Percentiles rank a stretch among this genome's conserved stretches.
Evolutionary conservation across 2,797 vertebrate species (phyloP).

Genomic region (Scarus forsteni): DNA sequence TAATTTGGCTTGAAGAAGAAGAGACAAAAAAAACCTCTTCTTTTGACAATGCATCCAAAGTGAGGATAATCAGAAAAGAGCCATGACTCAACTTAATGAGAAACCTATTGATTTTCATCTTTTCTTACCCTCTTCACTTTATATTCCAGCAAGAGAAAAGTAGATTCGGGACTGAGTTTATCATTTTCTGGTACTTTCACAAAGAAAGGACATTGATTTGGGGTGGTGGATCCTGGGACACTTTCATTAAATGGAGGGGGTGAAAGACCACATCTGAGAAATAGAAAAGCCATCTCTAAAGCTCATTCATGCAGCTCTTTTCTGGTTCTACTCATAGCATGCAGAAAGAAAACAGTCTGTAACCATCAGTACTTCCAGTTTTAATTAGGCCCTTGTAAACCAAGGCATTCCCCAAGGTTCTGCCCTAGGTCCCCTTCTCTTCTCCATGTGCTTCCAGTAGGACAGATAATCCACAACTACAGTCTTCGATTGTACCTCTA

Average conservation of each 20-base stretch:
- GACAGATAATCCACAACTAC: too few relatives aligned
- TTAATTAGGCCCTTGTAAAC: too few relatives aligned
- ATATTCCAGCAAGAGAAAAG: neutral
- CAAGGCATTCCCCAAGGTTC: too few relatives aligned
- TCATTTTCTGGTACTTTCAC: conserved; percentile 41
- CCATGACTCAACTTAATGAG: conserved; percentile 65
- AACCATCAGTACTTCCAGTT: too few relatives aligned
- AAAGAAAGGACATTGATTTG: conserved; percentile 58
- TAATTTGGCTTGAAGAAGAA: conserved; percentile 61
- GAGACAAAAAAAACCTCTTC: conserved; percentile 21
- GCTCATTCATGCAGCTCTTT: too few relatives aligned
- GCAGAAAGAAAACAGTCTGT: too few relatives aligned
- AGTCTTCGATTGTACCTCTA: too few relatives aligned
- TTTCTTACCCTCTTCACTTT: conserved; percentile 4
- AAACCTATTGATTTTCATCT: conserved; percentile 67
- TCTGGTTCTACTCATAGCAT: too few relatives aligned
- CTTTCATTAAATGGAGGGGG: neutral
- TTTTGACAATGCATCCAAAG: conserved; percentile 39
- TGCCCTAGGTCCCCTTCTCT: too few relatives aligned
- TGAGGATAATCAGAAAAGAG: conserved; percentile 61
- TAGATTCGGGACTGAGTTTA: conserved; percentile 43
- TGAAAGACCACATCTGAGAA: too few relatives aligned
- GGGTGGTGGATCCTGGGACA: conserved; percentile 53
- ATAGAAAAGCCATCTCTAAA: too few relatives aligned
- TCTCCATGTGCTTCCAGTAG: too few relatives aligned